Base-by-base conservation (phyloP, 1,140 invertebrate species). In the Anadara kagoshimensis region DNA sequence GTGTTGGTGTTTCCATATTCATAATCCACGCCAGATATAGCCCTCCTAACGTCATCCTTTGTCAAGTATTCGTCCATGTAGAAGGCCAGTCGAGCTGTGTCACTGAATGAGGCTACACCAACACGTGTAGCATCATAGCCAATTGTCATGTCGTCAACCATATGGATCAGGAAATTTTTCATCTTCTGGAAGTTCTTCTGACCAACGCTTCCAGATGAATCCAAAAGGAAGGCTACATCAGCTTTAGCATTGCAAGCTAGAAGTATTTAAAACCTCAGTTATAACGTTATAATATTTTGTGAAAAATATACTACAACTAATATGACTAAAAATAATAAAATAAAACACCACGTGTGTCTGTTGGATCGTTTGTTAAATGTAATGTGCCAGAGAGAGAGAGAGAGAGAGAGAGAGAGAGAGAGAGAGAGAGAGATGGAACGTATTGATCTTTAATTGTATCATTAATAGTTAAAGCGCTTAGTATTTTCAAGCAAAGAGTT, bases 1-100 rank as follows among this genome's bases (percentile, higher is more conserved):
- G 85, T 83, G 67, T 87, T 87, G 1, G 84, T 85, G 64, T 84
- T 84, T 29, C 85, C 86, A 53, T 85, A 84, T 36, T 80, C 78
- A 57, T 85, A 85, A 1, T 62, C 61, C n/a, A 86, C 79, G 41
- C 76, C 76, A 11, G 80, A 79, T 29, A 87, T 81, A 29, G 81
- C 84, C 26, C 75, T 75, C 53, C 78, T 73, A 11, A 87, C 61
- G 0, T 79, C 57, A n/a, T 73, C 61, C 63, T 85, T 79, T 45
- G 75, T 69, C 16, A 75, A 45, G 57, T 76, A 84, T n/a, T 78
- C 36, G 53, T 82, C 76, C 47, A 87, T 73, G 75, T 83, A 78
- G 68, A 86, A 85, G 61, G 82, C 79, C 51, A 84, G 64, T n/a
- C 76, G 57, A 16, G 78, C 76, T 14, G 57, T 57, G 0, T 78